phyloP scores from a whole-genome alignment of 2,797 vertebrate species.

The Poeciliopsis paucimaculata region DNA sequence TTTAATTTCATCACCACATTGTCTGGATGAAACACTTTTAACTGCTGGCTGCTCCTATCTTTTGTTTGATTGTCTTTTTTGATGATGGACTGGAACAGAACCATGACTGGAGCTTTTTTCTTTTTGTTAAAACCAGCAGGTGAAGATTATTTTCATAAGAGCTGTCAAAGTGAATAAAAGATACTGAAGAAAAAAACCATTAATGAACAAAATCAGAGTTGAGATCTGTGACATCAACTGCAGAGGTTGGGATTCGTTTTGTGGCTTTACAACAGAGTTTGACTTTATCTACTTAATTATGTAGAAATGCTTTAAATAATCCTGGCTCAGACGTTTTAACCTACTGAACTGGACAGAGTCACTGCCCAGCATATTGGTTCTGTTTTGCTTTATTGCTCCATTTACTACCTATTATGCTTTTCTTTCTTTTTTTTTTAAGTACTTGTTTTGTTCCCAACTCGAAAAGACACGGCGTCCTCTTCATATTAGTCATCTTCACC shows the following conservation, averaged over 20 bases:
- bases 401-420: background rate
- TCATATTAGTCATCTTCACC: background rate
- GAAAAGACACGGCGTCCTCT: background rate
- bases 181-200: background rate
- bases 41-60: background rate
- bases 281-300: background rate
- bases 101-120: background rate
- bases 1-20: background rate
- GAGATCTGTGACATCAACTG: background rate
- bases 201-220: background rate
- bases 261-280: background rate
- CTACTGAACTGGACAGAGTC: constrained; percentile 14
- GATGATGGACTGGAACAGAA: background rate
- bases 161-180: constrained; percentile 5
- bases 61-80: background rate
- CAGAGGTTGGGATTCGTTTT: background rate
- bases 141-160: background rate
- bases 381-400: background rate
- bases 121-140: constrained; percentile 1
- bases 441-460: background rate
- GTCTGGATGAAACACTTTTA: background rate
- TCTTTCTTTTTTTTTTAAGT: background rate
- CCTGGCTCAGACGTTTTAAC: constrained; percentile 6
- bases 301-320: constrained; percentile 12
- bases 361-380: constrained; percentile 1